Base-by-base conservation (phyloP, 2,113 vertebrate species). In the Anarrhichthys ocellatus region DNA sequence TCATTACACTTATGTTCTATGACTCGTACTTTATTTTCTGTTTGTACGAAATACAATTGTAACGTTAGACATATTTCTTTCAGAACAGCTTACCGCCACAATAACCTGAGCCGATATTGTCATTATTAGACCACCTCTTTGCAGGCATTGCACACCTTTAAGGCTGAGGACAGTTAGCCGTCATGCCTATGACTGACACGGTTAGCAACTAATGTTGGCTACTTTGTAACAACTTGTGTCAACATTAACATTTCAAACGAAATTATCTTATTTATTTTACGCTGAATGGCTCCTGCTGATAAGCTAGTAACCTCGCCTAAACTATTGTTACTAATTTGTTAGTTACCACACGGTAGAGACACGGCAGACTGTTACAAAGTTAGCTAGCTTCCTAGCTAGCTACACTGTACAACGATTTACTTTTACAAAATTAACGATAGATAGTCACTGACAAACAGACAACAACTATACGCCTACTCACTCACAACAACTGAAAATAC, bases 331-430 rank as follows among this genome's bases (percentile, higher is more conserved):
- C 52, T n/a, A 22, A n/a, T 73, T 67, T 72, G 63, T 65, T 77
- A 80, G 73, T 75, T 75, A 65, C 5, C 14, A 78, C 63, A 80
- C 40, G 73, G 24, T 2, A 29, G 67, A 27, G 38, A 85, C 29
- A 74, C 54, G 65, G 34, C 68, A 71, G n/a, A 48, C 46, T 84
- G 78, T 56, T 69, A 73, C 50, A 61, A 76, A 81, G 69, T 84
- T 87, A 90, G 89, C 89, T 63, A 34, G 72, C 74, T 61, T 86
- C 76, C 87, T 74, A 85, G 86, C 78, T 79, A 90, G 62, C 69
- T 6, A 66, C n/a, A 69, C 6, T 87, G n/a, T 9, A 38, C 2
- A 75, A 73, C 42, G 9, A 73, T 78, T 61, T 10, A 68, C 62
- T 88, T 78, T 68, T 34, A 87, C 34, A 73, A 63, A 68, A 78